These are phyloP conservation scores for Phataginus tetradactyla DNA, from an alignment of 2,797 vertebrate species.

Conservation along the genomic window DNA sequence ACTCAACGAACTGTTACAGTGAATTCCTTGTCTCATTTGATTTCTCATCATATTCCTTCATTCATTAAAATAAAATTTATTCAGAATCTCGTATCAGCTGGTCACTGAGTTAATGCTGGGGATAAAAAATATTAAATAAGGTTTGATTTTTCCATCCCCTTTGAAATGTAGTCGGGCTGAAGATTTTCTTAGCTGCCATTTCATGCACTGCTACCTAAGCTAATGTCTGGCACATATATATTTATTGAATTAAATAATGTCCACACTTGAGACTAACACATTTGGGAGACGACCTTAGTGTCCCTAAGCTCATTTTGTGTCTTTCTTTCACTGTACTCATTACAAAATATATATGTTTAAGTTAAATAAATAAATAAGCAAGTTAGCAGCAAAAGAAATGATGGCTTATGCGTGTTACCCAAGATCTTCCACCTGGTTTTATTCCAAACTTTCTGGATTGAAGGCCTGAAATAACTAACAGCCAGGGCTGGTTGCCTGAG, in stretches of 20 bases:
- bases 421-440: not conserved
- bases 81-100: constrained; percentile 21
- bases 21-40: constrained; percentile 41
- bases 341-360: not conserved
- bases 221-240: not conserved
- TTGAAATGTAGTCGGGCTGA: not conserved
- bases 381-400: not conserved
- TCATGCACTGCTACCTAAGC: not conserved
- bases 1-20: constrained; percentile 3
- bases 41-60: constrained; percentile 38
- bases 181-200: not conserved
- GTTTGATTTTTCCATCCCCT: not conserved
- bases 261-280: not conserved
- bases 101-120: constrained; percentile 41
- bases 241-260: not conserved
- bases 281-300: not conserved
- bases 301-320: not conserved
- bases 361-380: not conserved
- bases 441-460: not conserved
- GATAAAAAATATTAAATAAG: constrained; percentile 33
- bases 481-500: not conserved
- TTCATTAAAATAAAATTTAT: constrained; percentile 59
- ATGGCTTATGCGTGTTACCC: not conserved
- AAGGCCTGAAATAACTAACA: not conserved
- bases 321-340: not conserved